Evolutionary conservation across 1,140 invertebrate species (phyloP).

Genomic region (Frieseomelitta varia): DNA sequence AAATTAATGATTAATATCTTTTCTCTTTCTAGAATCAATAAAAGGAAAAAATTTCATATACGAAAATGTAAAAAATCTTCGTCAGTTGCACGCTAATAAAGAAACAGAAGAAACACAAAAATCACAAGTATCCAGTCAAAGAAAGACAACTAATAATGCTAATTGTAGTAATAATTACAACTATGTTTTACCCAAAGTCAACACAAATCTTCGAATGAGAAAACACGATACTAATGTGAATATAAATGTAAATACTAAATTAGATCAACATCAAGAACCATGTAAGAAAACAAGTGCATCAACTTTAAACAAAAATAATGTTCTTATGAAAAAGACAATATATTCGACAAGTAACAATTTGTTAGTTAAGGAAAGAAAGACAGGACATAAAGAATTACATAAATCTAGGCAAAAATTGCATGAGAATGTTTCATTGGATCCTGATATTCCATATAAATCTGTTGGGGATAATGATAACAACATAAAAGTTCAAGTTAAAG

Average conservation of each 20-base stretch:
- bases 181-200: constrained; percentile 60
- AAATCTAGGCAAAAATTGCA: constrained; percentile 42
- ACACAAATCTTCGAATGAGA: constrained; percentile 50
- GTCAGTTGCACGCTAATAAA: constrained; percentile 68
- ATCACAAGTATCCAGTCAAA: constrained; percentile 49
- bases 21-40: constrained; percentile 66
- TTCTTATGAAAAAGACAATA: constrained; percentile 33
- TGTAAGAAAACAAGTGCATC: constrained; percentile 46
- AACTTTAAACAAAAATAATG: constrained; percentile 40
- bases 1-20: not conserved
- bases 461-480: constrained; percentile 8
- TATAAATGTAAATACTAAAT: constrained; percentile 23
- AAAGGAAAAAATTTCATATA: constrained; percentile 79
- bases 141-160: constrained; percentile 21
- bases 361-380: constrained; percentile 27
- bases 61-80: constrained; percentile 79
- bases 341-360: constrained; percentile 20
- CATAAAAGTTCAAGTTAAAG: constrained; percentile 52
- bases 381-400: constrained; percentile 24
- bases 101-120: constrained; percentile 65
- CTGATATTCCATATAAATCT: constrained; percentile 53
- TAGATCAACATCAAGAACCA: constrained; percentile 16
- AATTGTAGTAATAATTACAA: constrained; percentile 46
- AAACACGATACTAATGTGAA: constrained; percentile 29
- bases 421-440: constrained; percentile 60